Base-by-base conservation (phyloP, 2,113 vertebrate species). In the Ceyx margarethae region DNA sequence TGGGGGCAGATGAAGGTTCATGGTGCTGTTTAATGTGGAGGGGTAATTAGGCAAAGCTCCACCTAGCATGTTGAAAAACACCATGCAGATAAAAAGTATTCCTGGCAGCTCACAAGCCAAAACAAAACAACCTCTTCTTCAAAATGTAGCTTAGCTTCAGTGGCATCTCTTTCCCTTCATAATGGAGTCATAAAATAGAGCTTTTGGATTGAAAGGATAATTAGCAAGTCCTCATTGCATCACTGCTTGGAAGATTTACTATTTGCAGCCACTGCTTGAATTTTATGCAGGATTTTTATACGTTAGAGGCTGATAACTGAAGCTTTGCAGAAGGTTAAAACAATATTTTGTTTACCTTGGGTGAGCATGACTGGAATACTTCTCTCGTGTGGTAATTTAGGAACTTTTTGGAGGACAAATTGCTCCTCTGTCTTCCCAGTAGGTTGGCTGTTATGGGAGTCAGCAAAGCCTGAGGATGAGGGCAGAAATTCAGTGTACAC, bases 171-270 rank as follows among this genome's bases (percentile, higher is more conserved):
- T 91, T 76, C 77, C 35, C 33, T 88, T 81, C 91, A 65, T 94
- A 87, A 87, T 81, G 84, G 78, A 86, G 88, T 95, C 94, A 88
- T 95, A 94, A 96, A 97, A 78, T 22, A 45, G 68, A 94, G 62
- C 76, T 95, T 96, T 95, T 90, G 91, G 93, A 95, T 97, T 97
- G 95, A 96, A 97, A 96, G 95, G 89, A 90, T 85, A 66, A 87
- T 91, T 93, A 69, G 79, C 73, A 22, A 90, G 45, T 62, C 71
- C 22, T 80, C 33, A 37, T 93, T 89, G 45, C 21, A 43, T 81
- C 78, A 68, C 20, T 65, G 17, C 8, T 76, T 8, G 4, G 17
- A 89, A 91, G 75, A 85, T n/a, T 29, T 57, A 45, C 90, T 79
- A 31, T 66, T 93, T 92, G 26, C 43, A 87, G 37, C 26, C 29